phyloP scores from a whole-genome alignment of 2,888 invertebrate species.

The Branchipolynoe longqiensis region DNA sequence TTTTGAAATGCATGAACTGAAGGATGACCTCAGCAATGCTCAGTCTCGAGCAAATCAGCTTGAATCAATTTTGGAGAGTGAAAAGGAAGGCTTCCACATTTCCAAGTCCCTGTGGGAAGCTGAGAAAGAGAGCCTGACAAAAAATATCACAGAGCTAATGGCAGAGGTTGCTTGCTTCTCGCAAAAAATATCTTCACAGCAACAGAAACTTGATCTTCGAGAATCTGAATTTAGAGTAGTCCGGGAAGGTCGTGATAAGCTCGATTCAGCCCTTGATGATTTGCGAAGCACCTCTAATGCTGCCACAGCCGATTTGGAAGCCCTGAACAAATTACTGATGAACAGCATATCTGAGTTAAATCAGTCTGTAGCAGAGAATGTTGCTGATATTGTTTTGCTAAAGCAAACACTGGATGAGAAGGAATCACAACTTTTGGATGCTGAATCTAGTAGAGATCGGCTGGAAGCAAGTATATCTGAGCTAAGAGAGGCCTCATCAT shows the following conservation, averaged over 20 bases:
- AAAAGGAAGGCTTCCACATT: not conserved
- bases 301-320: no score
- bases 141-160: conserved; percentile 7
- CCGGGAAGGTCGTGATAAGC: no score
- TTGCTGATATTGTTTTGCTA: not conserved
- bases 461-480: not conserved
- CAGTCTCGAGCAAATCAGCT: not conserved
- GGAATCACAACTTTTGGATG: not conserved
- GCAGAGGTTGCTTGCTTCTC: not conserved
- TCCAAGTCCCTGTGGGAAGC: not conserved
- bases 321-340: no score
- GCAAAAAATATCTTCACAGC: not conserved
- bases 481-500: not conserved
- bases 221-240: not conserved
- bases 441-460: not conserved
- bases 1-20: not conserved
- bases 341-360: no score
- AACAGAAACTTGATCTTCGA: not conserved
- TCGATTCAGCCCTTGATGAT: no score
- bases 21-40: not conserved
- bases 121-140: conserved; percentile 28
- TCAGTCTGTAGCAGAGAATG: not conserved
- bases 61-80: not conserved
- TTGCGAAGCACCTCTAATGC: no score
- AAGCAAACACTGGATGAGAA: not conserved